Evolutionary conservation across 1,140 invertebrate species (phyloP).

Genomic region (Elysia chlorotica): DNA sequence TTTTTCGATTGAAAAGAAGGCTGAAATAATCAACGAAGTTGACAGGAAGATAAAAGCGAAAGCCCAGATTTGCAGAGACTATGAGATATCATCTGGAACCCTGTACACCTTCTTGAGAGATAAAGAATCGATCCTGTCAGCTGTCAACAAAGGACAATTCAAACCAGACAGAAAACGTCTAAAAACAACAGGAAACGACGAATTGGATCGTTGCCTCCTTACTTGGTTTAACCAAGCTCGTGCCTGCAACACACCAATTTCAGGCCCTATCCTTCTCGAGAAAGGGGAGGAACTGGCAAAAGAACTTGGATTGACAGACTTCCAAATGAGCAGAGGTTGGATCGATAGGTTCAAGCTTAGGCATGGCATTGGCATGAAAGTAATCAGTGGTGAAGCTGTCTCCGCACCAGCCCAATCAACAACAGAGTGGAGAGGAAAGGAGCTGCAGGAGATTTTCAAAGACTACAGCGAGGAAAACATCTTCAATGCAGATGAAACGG

Average conservation of each 20-base stretch:
- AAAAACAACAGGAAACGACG: neutral
- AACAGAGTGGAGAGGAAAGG: neutral
- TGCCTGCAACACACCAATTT: neutral
- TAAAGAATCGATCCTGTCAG: neutral
- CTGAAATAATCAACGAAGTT: neutral
- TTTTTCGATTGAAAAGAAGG: neutral
- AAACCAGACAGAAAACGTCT: neutral
- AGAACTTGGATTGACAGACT: neutral
- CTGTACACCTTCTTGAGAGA: neutral
- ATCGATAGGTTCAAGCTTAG: neutral
- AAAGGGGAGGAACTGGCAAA: neutral
- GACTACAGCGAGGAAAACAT: slow-evolving; percentile 13
- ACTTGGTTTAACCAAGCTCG: neutral
- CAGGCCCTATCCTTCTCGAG: neutral
- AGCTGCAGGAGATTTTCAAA: neutral
- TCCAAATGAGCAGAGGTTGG: neutral
- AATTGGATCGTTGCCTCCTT: neutral
- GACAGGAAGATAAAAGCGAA: neutral
- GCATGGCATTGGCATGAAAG: neutral
- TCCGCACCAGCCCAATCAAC: too few species aligned
- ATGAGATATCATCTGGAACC: neutral
- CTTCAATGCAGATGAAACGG: slow-evolving; percentile 32
- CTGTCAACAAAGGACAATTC: neutral
- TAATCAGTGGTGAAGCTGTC: neutral
- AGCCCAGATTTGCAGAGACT: neutral